Evolutionary conservation across 2,888 invertebrate species (phyloP), one percentile per base, ranked within the genome.

Genomic region (Dromius quadrimaculatus): DNA sequence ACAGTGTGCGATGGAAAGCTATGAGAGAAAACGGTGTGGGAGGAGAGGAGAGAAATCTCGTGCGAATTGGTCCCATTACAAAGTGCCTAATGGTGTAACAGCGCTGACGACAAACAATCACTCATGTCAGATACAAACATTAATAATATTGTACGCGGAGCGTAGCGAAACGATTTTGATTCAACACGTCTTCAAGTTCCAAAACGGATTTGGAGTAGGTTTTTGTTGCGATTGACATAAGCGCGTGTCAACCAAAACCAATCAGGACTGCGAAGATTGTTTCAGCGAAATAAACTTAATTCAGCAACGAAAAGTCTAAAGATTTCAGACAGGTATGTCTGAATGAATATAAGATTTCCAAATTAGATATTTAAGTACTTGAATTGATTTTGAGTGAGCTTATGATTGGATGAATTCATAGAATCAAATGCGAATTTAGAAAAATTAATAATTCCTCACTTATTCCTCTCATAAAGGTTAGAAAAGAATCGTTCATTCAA

Each of bases 101-200:
- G 34, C 62, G 45, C 61, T 17, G 59, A 43, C 62, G 61, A 70
- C 70, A 70, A 62, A 70, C 70, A 70, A 70, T 70, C 70, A 47
- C 61, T 70, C 70, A 70, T 70, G 70, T 70, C 70, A 74, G 73
- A 72, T 73, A 74, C 74, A 74, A 74, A 74, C 75, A 74, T 76
- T 76, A 76, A 75, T 76, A 74, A 74, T 73, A 74, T 70, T 62
- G 73, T 75, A 45, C 32, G 47, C 32, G n/a, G 63, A 41, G 63
- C 43, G 63, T 43, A 61, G 63, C 43, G 41, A 41, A 41, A 19
- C 45, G 43, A 45, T 43, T 41, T 43, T 63, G 22, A 45, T 41
- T 63, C 63, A 43, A 63, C 45, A 43, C 43, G 63, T 41, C 63
- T 38, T 63, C 63, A 11, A 41, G 11, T 43, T 63, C 28, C 28